Evolutionary conservation across 1,140 invertebrate species (phyloP), one percentile per base, ranked within the genome.

Genomic region (Aethina tumida): DNA sequence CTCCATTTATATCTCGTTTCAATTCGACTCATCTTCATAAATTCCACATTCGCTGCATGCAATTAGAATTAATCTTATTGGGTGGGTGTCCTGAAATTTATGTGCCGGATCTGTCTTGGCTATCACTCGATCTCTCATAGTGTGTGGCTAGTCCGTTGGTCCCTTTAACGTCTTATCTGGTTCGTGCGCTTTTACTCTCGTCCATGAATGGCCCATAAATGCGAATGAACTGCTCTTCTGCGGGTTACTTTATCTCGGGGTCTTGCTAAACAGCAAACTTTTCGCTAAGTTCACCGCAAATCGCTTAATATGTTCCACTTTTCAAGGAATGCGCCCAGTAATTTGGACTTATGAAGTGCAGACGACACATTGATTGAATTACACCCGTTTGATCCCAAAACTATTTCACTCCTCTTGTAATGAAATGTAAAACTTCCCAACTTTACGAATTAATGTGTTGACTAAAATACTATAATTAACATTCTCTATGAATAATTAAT

Each of bases 51-150:
- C 38, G 19, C 19, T 39, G 43, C 43, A 45, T 45, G 43, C 38
- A 45, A 45, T 45, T 45, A 40, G 43, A 45, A 45, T 45, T 45
- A 45, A 45, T 45, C 43, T 45, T 45, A 45, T 45, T 45, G 43
- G 43, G 37, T 26, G 37, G 37, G 43, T 40, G 40, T 45, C 35
- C n/a, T 38, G 30, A 38, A 38, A 38, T 38, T 38, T 38, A 38
- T 38, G 35, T 38, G 25, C 26, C 17, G 35, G 21, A 35, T 35
- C 34, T 35, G 34, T 35, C 34, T 27, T n/a, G n/a, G 19, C 26
- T 29, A 38, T 38, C 35, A 18, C 14, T 25, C 19, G 30, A 38
- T 38, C 35, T 38, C 35, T 38, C 35, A 37, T 43, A 21, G 17
- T 43, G 33, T 27, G 31, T 43, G 41, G 34, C 21, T 33, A 43